Conservation (phyloP, 2,113 vertebrate genomes). For the Bagarius yarrelli region DNA sequence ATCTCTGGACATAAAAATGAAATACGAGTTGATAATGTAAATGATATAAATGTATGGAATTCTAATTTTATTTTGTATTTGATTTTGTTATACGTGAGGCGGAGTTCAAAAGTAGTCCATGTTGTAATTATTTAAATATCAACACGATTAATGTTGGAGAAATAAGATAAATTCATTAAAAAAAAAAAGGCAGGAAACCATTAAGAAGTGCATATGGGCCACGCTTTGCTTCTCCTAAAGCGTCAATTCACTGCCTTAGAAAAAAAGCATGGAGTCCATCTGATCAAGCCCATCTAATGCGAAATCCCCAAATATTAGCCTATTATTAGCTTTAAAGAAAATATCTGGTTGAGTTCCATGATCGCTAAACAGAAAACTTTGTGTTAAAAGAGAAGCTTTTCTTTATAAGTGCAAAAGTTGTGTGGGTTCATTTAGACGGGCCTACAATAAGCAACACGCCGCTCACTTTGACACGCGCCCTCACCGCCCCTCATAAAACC, state of each 20-base stretch:
- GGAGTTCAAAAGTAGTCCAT: background rate
- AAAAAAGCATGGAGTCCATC: background rate
- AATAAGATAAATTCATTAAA: background rate
- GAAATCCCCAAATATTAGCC: background rate
- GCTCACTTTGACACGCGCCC: constrained; percentile 42
- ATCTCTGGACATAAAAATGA: background rate
- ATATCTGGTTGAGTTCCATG: background rate
- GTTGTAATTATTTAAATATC: background rate
- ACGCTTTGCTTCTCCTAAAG: constrained; percentile 13
- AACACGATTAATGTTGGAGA: background rate
- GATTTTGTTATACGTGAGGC: background rate
- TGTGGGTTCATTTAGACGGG: constrained; percentile 31
- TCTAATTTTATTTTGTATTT: no score
- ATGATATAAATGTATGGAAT: background rate
- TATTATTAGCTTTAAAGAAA: background rate
- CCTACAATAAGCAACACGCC: constrained; percentile 36
- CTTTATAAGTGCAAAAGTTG: background rate
- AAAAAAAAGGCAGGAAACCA: background rate
- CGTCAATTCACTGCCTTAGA: background rate
- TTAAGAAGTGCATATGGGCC: background rate
- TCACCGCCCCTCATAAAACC: constrained; percentile 19
- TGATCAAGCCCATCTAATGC: background rate
- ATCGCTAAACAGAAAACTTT: background rate
- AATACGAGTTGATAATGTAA: background rate
- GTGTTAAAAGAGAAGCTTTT: background rate